These are phyloP conservation scores for Hololepta plana DNA, from an alignment of 2,888 invertebrate genomes.

Conservation along the genomic window DNA sequence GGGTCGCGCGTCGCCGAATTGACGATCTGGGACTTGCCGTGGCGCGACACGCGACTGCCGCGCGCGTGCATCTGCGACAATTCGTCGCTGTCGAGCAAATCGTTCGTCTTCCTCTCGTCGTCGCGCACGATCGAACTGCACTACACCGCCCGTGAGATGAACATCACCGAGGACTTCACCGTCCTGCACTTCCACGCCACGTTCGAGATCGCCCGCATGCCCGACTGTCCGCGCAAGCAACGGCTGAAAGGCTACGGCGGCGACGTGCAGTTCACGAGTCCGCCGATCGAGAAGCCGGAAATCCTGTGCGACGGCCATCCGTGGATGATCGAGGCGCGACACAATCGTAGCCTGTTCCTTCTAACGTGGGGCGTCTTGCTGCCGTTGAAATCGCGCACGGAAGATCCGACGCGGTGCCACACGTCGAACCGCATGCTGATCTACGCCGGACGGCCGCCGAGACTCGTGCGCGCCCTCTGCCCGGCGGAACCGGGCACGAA, in stretches of 20 bases:
- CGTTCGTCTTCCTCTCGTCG: slow-evolving; percentile 43
- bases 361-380: slow-evolving; percentile 69
- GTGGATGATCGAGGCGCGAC: slow-evolving; percentile 62
- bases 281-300: slow-evolving; percentile 38
- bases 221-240: slow-evolving; percentile 46
- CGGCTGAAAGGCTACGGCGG: slow-evolving; percentile 45
- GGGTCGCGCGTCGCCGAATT: slow-evolving; percentile 33
- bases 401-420: slow-evolving; percentile 49
- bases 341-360: slow-evolving; percentile 63
- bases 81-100: slow-evolving; percentile 35
- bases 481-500: slow-evolving; percentile 49
- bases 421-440: slow-evolving; percentile 64
- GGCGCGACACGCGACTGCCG: slow-evolving; percentile 50
- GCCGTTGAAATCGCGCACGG: slow-evolving; percentile 38
- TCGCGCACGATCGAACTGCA: slow-evolving; percentile 56
- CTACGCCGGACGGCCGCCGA: slow-evolving; percentile 54
- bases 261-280: slow-evolving; percentile 44
- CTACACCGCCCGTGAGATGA: slow-evolving; percentile 54
- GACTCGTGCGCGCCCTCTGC: slow-evolving; percentile 48
- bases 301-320: slow-evolving; percentile 57
- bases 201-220: slow-evolving; percentile 44
- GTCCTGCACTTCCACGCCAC: slow-evolving; percentile 61
- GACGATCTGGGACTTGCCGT: slow-evolving; percentile 48
- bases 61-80: slow-evolving; percentile 71
- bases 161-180: slow-evolving; percentile 64